phyloP scores from a whole-genome alignment of 2,888 invertebrate genomes.

The Leptopilina drosophilae region DNA sequence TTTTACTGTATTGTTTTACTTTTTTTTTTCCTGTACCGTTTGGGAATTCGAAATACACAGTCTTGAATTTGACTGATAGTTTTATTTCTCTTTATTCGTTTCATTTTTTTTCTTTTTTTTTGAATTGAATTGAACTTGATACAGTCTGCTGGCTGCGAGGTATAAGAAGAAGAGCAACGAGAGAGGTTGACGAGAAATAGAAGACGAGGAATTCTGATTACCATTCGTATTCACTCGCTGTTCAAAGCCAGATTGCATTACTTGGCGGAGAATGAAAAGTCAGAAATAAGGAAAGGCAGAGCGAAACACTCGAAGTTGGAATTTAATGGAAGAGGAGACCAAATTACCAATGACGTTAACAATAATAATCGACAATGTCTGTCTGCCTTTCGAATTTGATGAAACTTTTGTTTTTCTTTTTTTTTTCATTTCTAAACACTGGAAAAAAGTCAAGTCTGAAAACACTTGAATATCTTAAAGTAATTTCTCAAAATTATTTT shows the following conservation, averaged over 20 bases:
- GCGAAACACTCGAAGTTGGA: constrained; percentile 22
- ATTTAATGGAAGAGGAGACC: constrained; percentile 36
- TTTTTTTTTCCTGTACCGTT: not conserved
- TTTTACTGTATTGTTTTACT: too few species aligned
- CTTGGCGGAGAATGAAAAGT: constrained; percentile 14
- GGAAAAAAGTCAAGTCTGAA: too few species aligned
- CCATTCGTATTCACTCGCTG: constrained; percentile 8
- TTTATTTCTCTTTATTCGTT: not conserved
- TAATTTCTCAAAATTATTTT: too few species aligned
- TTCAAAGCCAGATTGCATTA: constrained; percentile 13
- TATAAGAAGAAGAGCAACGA: constrained; percentile 13
- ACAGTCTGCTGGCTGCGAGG: constrained; percentile 2
- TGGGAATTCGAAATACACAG: not conserved
- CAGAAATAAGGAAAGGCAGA: constrained; percentile 11
- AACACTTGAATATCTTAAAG: too few species aligned
- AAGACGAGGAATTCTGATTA: constrained; percentile 11
- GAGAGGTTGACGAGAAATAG: constrained; percentile 11
- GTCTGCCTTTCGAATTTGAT: constrained; percentile 59
- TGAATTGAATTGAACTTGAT: not conserved
- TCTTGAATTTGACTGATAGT: not conserved
- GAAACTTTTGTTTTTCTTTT: constrained; percentile 61
- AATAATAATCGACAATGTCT: constrained; percentile 18
- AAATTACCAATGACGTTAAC: constrained; percentile 18
- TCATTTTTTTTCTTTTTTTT: not conserved
- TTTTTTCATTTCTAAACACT: too few species aligned